These are phyloP conservation scores for Drosophila mayri DNA, from an alignment of 1,140 invertebrate species.

Conservation along the genomic window DNA sequence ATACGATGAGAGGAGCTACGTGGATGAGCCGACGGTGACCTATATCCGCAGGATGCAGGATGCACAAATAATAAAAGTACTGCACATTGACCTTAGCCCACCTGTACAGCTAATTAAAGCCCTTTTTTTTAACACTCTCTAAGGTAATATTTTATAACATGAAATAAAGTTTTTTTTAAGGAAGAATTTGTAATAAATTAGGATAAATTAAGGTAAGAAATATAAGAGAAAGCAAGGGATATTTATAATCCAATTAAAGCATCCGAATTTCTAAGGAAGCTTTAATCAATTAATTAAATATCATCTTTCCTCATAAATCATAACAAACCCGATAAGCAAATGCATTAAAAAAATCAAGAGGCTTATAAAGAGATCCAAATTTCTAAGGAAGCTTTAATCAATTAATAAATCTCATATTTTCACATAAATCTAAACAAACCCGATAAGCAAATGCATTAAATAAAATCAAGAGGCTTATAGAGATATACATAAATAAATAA, in stretches of 20 bases:
- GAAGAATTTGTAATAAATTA: neutral
- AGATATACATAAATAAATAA: neutral
- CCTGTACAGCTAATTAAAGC: constrained; percentile 60
- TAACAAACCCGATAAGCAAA: neutral
- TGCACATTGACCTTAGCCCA: constrained; percentile 63
- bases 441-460: constrained; percentile 1
- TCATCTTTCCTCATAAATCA: neutral
- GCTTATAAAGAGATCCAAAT: neutral
- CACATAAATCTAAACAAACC: neutral
- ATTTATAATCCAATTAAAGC: no score
- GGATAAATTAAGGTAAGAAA: neutral
- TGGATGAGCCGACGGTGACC: constrained; percentile 45
- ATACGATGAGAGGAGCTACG: constrained; percentile 9
- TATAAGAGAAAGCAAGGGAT: no score
- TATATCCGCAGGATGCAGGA: constrained; percentile 58
- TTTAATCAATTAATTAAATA: neutral
- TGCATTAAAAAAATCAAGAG: neutral
- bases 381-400: neutral
- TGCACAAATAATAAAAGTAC: constrained; percentile 30
- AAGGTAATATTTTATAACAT: neutral
- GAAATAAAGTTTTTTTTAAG: neutral
- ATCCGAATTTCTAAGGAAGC: neutral
- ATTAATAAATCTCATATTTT: neutral
- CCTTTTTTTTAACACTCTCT: constrained; percentile 9
- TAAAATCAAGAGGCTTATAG: neutral